Conservation (phyloP, 1,140 invertebrate species). For the Hesperophylax magnus region DNA sequence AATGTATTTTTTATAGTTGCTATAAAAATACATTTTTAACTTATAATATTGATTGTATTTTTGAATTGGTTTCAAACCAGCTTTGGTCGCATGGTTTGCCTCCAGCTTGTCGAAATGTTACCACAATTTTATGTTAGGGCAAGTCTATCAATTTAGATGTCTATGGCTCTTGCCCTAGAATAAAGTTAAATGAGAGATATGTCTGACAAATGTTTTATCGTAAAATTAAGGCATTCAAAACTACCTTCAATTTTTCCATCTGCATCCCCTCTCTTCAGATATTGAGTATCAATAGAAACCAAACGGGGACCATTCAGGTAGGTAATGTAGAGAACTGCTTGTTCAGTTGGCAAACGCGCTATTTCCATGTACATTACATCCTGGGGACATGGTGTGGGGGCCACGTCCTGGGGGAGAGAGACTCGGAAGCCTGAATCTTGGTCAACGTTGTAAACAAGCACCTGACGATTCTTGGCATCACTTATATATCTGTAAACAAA, state of each 20-base stretch:
- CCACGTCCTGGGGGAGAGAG: conserved; percentile 71
- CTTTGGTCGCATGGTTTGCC: too few relatives aligned
- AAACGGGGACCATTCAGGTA: conserved; percentile 72
- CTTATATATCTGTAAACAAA: conserved; percentile 72
- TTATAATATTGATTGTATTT: too few relatives aligned
- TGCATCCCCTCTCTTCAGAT: conserved; percentile 69
- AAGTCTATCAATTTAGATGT: too few relatives aligned
- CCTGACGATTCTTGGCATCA: conserved; percentile 74
- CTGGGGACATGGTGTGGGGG: conserved; percentile 61
- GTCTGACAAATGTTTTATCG: too few relatives aligned
- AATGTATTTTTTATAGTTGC: too few relatives aligned
- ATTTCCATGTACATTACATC: conserved; percentile 75
- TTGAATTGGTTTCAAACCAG: too few relatives aligned
- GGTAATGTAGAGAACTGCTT: conserved; percentile 71
- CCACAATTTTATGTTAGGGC: too few relatives aligned
- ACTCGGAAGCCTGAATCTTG: conserved; percentile 73
- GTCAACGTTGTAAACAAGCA: conserved; percentile 76
- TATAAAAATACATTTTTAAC: too few relatives aligned
- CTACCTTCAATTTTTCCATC: conserved; percentile 68
- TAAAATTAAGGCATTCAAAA: too few relatives aligned
- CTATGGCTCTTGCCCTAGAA: too few relatives aligned
- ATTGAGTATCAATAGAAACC: conserved; percentile 72
- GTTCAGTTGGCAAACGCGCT: conserved; percentile 67
- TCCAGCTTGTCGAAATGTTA: too few relatives aligned
- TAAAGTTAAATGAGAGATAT: neutral